Base-by-base conservation (phyloP, 2,888 invertebrate genomes). In the Ethmia dodecea region DNA sequence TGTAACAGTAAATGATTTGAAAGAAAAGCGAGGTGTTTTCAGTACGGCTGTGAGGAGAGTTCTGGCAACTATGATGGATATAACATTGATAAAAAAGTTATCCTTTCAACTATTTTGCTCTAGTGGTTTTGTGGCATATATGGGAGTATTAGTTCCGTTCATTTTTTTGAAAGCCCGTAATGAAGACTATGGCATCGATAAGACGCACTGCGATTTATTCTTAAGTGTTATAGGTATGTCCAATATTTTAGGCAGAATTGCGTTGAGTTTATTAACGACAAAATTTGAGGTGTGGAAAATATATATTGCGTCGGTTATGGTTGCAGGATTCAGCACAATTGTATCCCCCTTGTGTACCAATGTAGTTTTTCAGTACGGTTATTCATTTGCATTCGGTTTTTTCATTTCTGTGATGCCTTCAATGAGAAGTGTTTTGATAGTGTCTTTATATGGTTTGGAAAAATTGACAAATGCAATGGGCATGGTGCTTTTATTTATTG, bases 51-150 rank as follows among this genome's bases (percentile, higher is more conserved):
- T 59, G n/a, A 65, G 83, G 58, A 69, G 84, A 49, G 66, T 81
- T 40, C 54, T 86, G 20, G 81, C 76, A 12, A 81, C 84, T 5
- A 86, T 86, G 84, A 61, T 83, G 73, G 80, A 83, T 44, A 73
- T 75, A 1, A 66, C 46, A 32, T 49, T 86, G 34, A 57, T 86
- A 26, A 65, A 53, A 47, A 71, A 55, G 43, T 37, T 28, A 31
- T 79, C 84, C 9, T 84, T 80, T 52, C 33, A 69, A 40, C 40
- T 63, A 28, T 40, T 80, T 30, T 65, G 70, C 43, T 6, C 38
- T 2, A 72, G 71, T 45, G 77, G 75, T 9, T 66, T 75, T 41
- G 40, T 74, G 1, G 58, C 60, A 2, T 75, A 71, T 39, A 36
- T 73, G 37, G 84, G 84, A 4, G 69, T 60, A 55, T 52, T 79